Percentiles rank a stretch among this genome's conserved stretches.
These are phyloP conservation scores for Parasteatoda lunata DNA, from an alignment of 2,888 invertebrate species.

Conservation along the genomic window DNA sequence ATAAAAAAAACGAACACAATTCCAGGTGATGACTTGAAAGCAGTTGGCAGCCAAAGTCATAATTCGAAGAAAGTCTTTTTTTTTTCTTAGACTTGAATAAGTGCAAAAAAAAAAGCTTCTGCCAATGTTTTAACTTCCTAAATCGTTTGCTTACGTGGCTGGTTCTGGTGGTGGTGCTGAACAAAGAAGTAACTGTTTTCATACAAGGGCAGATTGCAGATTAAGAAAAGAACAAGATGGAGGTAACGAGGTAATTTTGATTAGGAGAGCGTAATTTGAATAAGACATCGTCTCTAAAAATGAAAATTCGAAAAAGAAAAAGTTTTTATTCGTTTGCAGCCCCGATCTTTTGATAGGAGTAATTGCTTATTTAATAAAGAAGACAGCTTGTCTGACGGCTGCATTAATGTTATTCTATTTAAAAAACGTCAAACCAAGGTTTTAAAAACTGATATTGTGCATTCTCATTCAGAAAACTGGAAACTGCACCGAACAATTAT, in stretches of 20 bases:
- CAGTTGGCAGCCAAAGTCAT: slow-evolving; percentile 13
- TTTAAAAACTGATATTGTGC: too few relatives aligned
- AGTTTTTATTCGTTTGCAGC: too few relatives aligned
- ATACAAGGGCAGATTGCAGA: background rate
- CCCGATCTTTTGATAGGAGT: too few relatives aligned
- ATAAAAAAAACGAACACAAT: background rate
- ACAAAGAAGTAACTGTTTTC: slow-evolving; percentile 27
- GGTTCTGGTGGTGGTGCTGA: background rate
- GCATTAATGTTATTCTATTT: too few relatives aligned
- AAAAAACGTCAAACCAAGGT: too few relatives aligned
- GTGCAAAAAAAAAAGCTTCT: too few relatives aligned
- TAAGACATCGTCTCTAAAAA: too few relatives aligned
- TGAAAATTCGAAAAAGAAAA: too few relatives aligned
- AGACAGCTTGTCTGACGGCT: too few relatives aligned
- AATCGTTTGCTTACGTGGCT: slow-evolving; percentile 15
- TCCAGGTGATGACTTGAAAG: background rate
- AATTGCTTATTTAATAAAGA: too few relatives aligned
- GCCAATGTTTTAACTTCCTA: background rate
- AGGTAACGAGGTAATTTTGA: background rate
- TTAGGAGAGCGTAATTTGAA: background rate
- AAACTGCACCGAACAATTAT: too few relatives aligned
- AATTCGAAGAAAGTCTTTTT: background rate
- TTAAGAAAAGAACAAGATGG: background rate
- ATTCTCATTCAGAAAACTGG: too few relatives aligned
- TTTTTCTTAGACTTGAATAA: background rate